Conservation (phyloP, 2,113 vertebrate species). For the Pycnonotus jocosus region DNA sequence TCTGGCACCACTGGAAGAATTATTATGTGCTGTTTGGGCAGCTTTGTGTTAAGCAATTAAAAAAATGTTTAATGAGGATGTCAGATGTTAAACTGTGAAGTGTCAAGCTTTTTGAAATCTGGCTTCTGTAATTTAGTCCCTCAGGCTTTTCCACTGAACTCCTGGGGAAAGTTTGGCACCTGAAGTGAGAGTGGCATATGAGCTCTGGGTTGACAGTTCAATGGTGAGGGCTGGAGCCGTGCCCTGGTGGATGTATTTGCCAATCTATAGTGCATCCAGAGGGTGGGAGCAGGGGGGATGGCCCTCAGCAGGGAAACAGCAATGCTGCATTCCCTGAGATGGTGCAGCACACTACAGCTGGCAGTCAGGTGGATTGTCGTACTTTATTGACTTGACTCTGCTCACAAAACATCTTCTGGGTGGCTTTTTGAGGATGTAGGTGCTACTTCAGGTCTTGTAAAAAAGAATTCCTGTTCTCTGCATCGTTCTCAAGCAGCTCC, state of each 20-base stretch:
- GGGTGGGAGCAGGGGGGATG: accelerated
- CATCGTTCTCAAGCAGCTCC: background rate
- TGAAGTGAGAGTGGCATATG: background rate
- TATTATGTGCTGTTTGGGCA: background rate
- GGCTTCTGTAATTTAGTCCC: background rate
- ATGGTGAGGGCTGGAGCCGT: background rate
- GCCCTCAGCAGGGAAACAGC: accelerated
- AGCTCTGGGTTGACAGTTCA: background rate
- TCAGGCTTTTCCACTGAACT: conserved; percentile 17
- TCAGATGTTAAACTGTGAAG: background rate
- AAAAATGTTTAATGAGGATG: background rate
- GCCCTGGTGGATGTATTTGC: background rate
- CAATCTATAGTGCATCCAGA: background rate
- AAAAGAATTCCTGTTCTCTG: background rate
- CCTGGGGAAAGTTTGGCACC: conserved; percentile 51
- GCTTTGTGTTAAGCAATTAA: background rate
- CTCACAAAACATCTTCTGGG: background rate
- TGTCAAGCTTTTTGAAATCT: background rate
- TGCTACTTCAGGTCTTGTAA: background rate
- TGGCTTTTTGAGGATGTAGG: background rate
- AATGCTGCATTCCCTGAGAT: background rate
- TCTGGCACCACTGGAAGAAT: background rate
- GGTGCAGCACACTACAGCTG: background rate
- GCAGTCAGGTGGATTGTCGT: background rate
- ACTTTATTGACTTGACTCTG: background rate